Conservation (phyloP, 2,113 vertebrate genomes). For the Theristicus caerulescens region DNA sequence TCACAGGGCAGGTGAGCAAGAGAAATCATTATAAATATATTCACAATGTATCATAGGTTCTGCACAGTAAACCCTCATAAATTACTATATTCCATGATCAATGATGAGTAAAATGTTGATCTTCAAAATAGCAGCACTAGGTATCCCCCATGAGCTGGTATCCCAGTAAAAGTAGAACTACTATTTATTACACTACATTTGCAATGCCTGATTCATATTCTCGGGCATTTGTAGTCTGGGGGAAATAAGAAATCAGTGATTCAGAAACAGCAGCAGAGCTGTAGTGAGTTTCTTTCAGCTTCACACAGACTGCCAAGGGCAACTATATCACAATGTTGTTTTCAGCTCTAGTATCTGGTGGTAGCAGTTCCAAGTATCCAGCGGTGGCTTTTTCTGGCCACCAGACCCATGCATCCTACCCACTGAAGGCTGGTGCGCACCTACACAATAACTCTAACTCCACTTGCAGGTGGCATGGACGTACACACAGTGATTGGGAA, state of each 20-base stretch:
- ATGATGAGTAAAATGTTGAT: background rate
- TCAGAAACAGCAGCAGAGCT: background rate
- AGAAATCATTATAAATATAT: background rate
- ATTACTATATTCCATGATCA: background rate
- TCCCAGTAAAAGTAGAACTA: background rate
- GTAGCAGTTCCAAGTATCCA: rapidly evolving
- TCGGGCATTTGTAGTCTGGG: background rate
- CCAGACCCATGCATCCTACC: too few species aligned
- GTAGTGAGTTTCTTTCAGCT: background rate
- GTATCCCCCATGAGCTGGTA: background rate
- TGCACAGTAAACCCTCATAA: background rate
- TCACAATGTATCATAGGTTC: background rate
- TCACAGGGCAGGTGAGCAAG: background rate
- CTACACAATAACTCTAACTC: background rate
- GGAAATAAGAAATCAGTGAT: background rate
- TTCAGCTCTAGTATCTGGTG: background rate
- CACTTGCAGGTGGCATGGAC: background rate
- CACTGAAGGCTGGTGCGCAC: background rate
- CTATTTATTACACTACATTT: background rate
- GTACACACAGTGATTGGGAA: background rate
- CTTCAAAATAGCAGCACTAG: background rate
- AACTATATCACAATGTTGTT: background rate
- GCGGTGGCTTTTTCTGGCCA: background rate
- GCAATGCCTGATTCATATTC: background rate
- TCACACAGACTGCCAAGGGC: background rate